Base-by-base conservation (phyloP, 2,888 invertebrate genomes). In the Coecobrya sp. region DNA sequence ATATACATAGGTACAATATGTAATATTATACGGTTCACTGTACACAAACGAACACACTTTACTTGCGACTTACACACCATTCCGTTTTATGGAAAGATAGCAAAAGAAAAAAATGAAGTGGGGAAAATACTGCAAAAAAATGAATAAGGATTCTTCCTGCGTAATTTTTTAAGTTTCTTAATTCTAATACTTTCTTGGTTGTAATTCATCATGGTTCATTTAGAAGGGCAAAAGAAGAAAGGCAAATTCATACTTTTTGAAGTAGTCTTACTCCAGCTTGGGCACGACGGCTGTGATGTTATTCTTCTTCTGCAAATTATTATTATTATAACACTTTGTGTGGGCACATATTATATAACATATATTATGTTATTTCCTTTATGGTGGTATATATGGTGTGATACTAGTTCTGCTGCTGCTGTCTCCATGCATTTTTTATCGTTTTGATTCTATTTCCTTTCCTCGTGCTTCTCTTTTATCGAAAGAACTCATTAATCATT, bases 401-500 rank as follows among this genome's bases (percentile, higher is more conserved):
- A n/a, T 2, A 45, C n/a, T 81, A 5, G 81, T 19, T 8, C 42
- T 73, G 73, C 55, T 30, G 73, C 55, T 30, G 30, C 81, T 81
- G 55, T 55, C 55, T 86, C 59, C 73, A 11, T 76, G 22, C 45
- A 25, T 81, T 81, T 81, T 81, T 81, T 81, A 81, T 62, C 84
- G 84, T 42, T 65, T 59, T 76, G 42, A 45, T 82, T 89, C 89
- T 87, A 62, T 87, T 81, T 89, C 65, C 65, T 81, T 81, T 62
- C 55, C 65, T 76, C 76, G 30, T 22, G 30, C 52, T 59, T 81
- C 86, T 52, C 19, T 76, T 89, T 89, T 89, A 42, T 45, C 73
- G 45, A 85, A 76, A 76, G 62, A 45, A 22, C 79, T 86, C 90
- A 91, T 91, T 91, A 85, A 86, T 91, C 90, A 91, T 91, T 86